phyloP scores from a whole-genome alignment of 1,140 invertebrate genomes.

The Ostrea denselamellosa region DNA sequence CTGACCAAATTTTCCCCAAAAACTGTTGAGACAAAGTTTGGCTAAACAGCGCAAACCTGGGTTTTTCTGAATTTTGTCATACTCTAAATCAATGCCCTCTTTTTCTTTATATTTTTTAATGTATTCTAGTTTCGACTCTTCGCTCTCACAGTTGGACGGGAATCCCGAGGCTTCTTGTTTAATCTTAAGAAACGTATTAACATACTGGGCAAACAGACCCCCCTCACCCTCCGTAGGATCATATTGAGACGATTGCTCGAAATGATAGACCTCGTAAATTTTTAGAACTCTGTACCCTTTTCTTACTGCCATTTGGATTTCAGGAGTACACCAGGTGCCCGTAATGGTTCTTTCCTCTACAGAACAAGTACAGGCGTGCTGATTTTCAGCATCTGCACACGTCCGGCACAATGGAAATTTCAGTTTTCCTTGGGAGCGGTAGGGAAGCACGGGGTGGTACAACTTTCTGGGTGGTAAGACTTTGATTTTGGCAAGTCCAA shows the following conservation, averaged over 20 bases:
- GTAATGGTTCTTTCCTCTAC: slow-evolving; percentile 43
- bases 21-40: slow-evolving; percentile 36
- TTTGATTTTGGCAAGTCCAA: slow-evolving; percentile 55
- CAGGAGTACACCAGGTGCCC: slow-evolving; percentile 53
- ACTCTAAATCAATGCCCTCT: slow-evolving; percentile 41
- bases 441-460: slow-evolving; percentile 54
- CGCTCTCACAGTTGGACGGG: slow-evolving; percentile 45
- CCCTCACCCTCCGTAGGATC: not conserved
- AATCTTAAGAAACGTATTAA: slow-evolving; percentile 60
- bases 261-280: slow-evolving; percentile 54
- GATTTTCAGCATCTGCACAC: slow-evolving; percentile 44
- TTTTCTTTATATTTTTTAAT: slow-evolving; percentile 38
- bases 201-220: slow-evolving; percentile 57
- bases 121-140: slow-evolving; percentile 41
- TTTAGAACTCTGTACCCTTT: slow-evolving; percentile 55
- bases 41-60: slow-evolving; percentile 47
- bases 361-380: slow-evolving; percentile 31
- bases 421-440: slow-evolving; percentile 51
- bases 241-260: slow-evolving; percentile 54
- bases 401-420: slow-evolving; percentile 51
- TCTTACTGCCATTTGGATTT: slow-evolving; percentile 36
- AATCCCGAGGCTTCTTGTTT: slow-evolving; percentile 63
- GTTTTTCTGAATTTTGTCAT: slow-evolving; percentile 41
- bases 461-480: slow-evolving; percentile 44
- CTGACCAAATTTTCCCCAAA: slow-evolving; percentile 34